A percentile compares a stretch with the other conserved stretches of the same genome.
Conservation (phyloP, 2,797 vertebrate genomes). For the Neosalanx taihuensis region DNA sequence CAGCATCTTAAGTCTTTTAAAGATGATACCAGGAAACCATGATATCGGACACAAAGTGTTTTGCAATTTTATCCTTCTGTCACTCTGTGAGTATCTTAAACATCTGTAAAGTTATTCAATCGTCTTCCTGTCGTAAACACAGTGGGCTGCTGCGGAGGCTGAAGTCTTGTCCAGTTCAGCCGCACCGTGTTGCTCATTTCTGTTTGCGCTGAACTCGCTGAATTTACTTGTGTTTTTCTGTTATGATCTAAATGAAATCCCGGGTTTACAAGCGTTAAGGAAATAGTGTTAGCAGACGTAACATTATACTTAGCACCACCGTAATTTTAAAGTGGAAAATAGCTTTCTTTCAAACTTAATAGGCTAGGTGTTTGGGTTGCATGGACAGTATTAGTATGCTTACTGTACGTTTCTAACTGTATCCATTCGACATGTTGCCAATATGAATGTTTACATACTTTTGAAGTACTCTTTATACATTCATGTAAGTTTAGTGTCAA, state of each 20-base stretch:
- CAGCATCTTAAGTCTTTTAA: slow-evolving; percentile 40
- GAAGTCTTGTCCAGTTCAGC: not conserved
- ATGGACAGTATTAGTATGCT: not conserved
- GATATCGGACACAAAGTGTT: slow-evolving; percentile 53
- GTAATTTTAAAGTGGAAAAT: not conserved
- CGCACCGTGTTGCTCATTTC: slow-evolving; percentile 8
- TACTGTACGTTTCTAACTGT: no score
- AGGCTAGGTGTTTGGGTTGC: not conserved
- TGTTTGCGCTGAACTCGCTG: not conserved
- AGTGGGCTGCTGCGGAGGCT: not conserved
- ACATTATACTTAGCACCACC: no score
- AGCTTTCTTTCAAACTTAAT: not conserved
- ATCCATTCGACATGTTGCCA: no score
- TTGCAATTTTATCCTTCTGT: slow-evolving; percentile 59
- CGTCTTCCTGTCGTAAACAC: not conserved
- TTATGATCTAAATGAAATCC: not conserved
- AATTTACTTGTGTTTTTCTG: not conserved
- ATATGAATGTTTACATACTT: not conserved
- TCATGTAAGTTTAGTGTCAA: not conserved
- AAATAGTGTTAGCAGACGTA: no score
- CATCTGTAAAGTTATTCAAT: not conserved
- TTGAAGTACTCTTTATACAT: not conserved
- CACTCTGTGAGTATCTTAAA: slow-evolving; percentile 68
- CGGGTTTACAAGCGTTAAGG: no score
- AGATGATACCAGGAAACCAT: slow-evolving; percentile 60